Percentiles rank a stretch among this genome's conserved stretches.
phyloP scores from a whole-genome alignment of 2,113 vertebrate genomes.

The Macroglossus sobrinus region DNA sequence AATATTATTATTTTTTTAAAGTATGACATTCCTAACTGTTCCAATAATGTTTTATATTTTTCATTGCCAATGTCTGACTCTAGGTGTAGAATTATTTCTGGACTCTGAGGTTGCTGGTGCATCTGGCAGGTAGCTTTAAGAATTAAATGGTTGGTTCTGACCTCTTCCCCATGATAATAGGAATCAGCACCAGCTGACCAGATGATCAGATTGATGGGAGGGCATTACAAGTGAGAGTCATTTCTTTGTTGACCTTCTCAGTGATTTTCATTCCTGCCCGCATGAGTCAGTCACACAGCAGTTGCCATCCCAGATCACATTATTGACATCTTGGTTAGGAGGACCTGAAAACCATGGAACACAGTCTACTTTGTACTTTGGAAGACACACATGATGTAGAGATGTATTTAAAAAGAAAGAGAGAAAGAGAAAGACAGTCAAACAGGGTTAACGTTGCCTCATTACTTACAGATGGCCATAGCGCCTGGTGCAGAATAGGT shows the following conservation, averaged over 20 bases:
- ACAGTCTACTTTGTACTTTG: background rate
- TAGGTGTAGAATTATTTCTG: constrained; percentile 45
- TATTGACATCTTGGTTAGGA: background rate
- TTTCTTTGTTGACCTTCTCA: background rate
- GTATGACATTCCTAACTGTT: background rate
- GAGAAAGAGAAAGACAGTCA: background rate
- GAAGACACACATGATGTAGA: background rate
- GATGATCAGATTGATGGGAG: background rate
- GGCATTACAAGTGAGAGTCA: background rate
- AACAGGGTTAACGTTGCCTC: background rate
- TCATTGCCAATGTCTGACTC: background rate
- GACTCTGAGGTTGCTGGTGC: background rate
- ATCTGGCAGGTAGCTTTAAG: background rate
- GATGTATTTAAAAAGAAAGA: background rate
- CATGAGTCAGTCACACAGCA: background rate
- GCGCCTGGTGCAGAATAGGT: background rate
- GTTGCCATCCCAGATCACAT: background rate
- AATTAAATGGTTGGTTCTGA: constrained; percentile 24
- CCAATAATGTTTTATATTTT: background rate
- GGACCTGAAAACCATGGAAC: background rate
- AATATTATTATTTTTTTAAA: background rate
- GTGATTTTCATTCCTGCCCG: background rate
- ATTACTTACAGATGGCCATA: background rate
- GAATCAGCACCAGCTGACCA: background rate
- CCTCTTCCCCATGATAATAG: background rate